Base-by-base conservation (phyloP, 2,113 vertebrate species). In the Athene noctua region DNA sequence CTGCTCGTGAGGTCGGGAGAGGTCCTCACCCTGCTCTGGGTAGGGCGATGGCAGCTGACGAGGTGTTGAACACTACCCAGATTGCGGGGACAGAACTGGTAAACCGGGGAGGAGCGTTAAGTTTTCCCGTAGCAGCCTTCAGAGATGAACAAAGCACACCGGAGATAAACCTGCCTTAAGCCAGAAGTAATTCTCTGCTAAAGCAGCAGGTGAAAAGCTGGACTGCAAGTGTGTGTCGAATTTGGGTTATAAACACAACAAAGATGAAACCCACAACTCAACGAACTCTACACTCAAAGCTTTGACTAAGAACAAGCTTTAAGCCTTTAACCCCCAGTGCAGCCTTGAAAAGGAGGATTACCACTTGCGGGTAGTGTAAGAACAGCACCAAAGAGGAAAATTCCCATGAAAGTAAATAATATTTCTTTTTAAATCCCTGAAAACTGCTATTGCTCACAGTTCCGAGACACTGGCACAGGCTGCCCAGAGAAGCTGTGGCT, bases 311-410 rank as follows among this genome's bases (percentile, higher is more conserved):
- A 84, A 75, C 51, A 58, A 61, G 72, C 82, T 93, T 59, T 86
- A 79, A 83, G 78, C 61, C 71, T 38, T 44, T 58, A 36, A 62
- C 82, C 61, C 16, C 72, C 7, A 11, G 52, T 4, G 29, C 67
- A 49, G 78, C 55, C 72, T 44, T 83, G 51, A 86, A 65, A 93
- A 87, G 46, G 72, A 87, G 87, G 51, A 80, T 87, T 84, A 80
- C 10, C 15, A 12, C 54, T 54, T 3, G 44, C 2, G 1, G 87
- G 72, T 52, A 54, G 94, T 1, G 57, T 12, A 51, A 61, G 63
- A 66, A 75, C 73, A 46, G 47, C 7, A 62, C 38, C 23, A 36
- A 72, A 74, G 62, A 72, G 44, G 36, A 86, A 74, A 57, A 55
- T 47, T 85, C 58, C 42, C 10, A 6, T 7, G 63, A 57, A 90